Conservation (phyloP, 2,113 vertebrate species). For the Hippopotamus amphibius region DNA sequence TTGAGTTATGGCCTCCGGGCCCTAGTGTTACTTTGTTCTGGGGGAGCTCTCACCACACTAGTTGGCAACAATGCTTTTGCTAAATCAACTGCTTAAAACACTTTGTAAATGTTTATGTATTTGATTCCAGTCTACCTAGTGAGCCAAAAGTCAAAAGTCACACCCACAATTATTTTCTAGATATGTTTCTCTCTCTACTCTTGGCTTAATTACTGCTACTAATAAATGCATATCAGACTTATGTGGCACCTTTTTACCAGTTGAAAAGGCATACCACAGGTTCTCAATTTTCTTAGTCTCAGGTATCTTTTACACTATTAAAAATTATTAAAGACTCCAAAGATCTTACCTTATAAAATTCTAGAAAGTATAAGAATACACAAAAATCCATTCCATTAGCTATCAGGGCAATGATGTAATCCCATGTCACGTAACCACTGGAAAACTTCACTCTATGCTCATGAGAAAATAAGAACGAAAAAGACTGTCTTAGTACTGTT, state of each 20-base stretch:
- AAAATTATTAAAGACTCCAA: background rate
- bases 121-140: background rate
- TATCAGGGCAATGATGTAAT: background rate
- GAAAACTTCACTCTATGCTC: background rate
- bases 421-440: background rate
- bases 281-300: background rate
- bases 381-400: background rate
- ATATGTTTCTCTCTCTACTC: background rate
- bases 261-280: background rate
- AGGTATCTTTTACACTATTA: background rate
- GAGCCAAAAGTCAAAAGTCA: background rate
- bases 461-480: background rate
- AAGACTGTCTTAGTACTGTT: background rate
- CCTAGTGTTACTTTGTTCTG: too few species aligned
- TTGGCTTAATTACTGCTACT: background rate
- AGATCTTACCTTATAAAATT: conserved; percentile 11
- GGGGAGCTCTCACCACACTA: too few species aligned
- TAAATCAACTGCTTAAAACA: background rate
- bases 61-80: background rate
- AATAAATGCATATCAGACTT: background rate
- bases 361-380: background rate
- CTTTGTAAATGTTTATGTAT: background rate
- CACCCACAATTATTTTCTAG: background rate
- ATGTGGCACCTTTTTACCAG: background rate
- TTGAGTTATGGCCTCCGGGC: too few species aligned